Base-by-base conservation (phyloP, 1,140 invertebrate species). In the Drosophila pseudoobscura region DNA sequence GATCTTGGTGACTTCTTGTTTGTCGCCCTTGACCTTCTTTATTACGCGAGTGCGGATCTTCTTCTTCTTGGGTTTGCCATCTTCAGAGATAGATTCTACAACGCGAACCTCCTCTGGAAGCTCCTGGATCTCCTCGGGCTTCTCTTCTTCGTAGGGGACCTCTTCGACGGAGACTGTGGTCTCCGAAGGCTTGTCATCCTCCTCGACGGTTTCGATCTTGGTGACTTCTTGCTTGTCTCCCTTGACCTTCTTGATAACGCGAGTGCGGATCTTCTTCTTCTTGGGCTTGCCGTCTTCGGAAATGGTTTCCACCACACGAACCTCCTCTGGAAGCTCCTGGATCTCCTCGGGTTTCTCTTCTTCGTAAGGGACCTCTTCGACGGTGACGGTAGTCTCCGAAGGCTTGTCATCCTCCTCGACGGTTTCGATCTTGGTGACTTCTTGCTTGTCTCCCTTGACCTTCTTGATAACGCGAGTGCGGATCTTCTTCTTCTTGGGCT, bases 181-280 rank as follows among this genome's bases (percentile, higher is more conserved):
- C 6, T 69, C 65, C 0, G 17, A 17, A 17, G 50, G 26, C 8
- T 69, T 69, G 51, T 69, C 65, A 61, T 69, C 65, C 15, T 69
- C 65, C 8, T 69, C 65, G 52, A 69, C 45, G 9, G 65, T 69
- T 55, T 62, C 65, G 44, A 69, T 69, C 51, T 69, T 69, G 45
- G 65, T 69, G 26, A 69, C 58, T 39, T 69, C 51, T 62, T 69
- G 65, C 35, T 61, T 69, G 45, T 69, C 65, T 22, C 65, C 65
- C 58, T 69, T 69, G n/a, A 69, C 39, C 65, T 69, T 69, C 51
- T 69, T 69, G 52, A 69, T 69, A 2, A 69, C 58, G 26, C 65
- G 65, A 20, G 65, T 69, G 15, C 65, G 65, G 17, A 69, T 69
- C 58, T 69, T 69, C 58, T 61, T 69, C 46, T 62, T 62, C 52